phyloP scores from a whole-genome alignment of 2,888 invertebrate genomes.

The Mactromeris polynyma region DNA sequence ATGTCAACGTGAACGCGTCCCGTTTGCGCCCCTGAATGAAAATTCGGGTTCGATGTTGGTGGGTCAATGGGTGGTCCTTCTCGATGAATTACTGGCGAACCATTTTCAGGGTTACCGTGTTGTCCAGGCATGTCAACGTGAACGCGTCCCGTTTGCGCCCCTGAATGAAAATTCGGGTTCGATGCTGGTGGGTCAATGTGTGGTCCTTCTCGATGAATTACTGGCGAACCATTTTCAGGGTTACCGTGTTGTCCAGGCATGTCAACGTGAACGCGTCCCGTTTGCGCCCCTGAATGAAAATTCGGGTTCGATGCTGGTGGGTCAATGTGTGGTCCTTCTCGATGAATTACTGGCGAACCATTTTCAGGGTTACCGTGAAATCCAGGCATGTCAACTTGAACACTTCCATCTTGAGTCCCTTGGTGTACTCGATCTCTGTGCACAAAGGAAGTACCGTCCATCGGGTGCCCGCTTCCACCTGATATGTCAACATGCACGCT shows the following conservation, averaged over 20 bases:
- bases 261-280: neutral
- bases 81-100: conserved; percentile 26
- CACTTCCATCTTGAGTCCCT: neutral
- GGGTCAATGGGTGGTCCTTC: neutral
- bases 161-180: neutral
- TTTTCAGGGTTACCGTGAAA: too few relatives aligned
- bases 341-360: too few relatives aligned
- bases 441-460: neutral
- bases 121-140: conserved; percentile 12
- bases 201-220: too few relatives aligned
- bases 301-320: neutral
- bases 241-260: too few relatives aligned
- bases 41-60: too few relatives aligned
- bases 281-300: neutral
- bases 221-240: too few relatives aligned
- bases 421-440: neutral
- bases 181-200: neutral
- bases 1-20: conserved; percentile 38
- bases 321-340: too few relatives aligned
- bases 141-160: neutral
- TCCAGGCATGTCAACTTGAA: too few relatives aligned
- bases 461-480: neutral
- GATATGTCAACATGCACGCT: conserved; percentile 21
- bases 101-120: conserved; percentile 14
- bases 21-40: too few relatives aligned